Evolutionary conservation across 2,113 vertebrate genomes (phyloP), one percentile per base, ranked within the genome.

Genomic region (Polyodon spathula): DNA sequence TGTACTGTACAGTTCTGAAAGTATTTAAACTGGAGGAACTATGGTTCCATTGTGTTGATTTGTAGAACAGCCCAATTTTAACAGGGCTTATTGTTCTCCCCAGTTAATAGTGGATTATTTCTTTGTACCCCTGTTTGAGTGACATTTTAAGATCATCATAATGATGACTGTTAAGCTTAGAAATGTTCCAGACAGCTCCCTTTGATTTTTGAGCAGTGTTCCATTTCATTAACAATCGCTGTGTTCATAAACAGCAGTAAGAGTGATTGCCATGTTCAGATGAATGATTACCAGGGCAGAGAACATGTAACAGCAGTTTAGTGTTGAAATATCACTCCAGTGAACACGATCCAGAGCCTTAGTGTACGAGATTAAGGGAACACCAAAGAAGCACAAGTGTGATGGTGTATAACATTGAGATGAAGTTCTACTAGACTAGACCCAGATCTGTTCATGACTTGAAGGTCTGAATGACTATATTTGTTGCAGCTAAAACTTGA

Each of bases 161-260:
- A 79, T 72, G 73, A 65, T n/a, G 50, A 40, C 50, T 37, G 48
- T 66, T 61, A 37, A 41, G 46, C 64, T 62, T 48, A 39, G 67
- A 67, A 64, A 64, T 66, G 65, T 69, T 63, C 46, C 72, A 4
- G 66, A 68, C 70, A 63, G 15, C 61, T 63, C 71, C 66, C 68
- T 60, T 71, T 76, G 77, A 82, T 81, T 82, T 63, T 41, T 10
- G 73, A 66, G 64, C 66, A 70, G 68, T 70, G 72, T 78, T 81
- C 73, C 77, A 78, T 79, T 81, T 74, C 73, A 71, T 72, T 74
- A 78, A 72, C 77, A 85, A 82, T 85, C 76, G 78, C 61, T 0
- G 58, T 6, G 53, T 68, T 37, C 68, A 66, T 68, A 76, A 73
- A 69, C 55, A 64, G 39, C 69, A 63, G 48, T 43, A 57, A 63